phyloP scores from a whole-genome alignment of 2,888 invertebrate species.

The Polydrusus pterygomalis region DNA sequence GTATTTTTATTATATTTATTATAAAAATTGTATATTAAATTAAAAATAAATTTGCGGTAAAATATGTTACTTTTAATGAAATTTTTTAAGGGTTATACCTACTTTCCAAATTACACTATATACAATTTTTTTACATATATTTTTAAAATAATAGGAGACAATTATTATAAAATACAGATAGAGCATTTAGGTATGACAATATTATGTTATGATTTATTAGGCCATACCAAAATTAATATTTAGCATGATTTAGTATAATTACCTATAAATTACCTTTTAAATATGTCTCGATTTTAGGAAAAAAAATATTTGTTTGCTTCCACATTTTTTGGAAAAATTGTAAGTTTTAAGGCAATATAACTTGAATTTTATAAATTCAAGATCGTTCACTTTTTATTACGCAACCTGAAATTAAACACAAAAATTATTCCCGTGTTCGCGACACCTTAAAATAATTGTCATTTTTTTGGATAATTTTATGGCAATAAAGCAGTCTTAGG shows the following conservation, averaged over 20 bases:
- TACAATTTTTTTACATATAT: constrained; percentile 25
- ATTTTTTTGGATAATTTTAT: background rate
- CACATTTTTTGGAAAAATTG: background rate
- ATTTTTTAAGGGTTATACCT: constrained; percentile 12
- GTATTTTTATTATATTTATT: constrained; percentile 64
- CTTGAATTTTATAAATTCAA: too few relatives aligned
- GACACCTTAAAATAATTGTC: background rate
- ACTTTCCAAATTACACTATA: constrained; percentile 6
- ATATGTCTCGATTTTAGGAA: constrained; percentile 48
- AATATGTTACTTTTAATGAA: constrained; percentile 32
- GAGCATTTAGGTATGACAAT: constrained; percentile 43
- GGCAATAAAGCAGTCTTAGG: too few relatives aligned
- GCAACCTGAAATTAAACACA: too few relatives aligned
- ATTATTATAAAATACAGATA: constrained; percentile 36
- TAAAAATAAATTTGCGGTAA: constrained; percentile 44
- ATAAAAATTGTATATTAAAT: constrained; percentile 48
- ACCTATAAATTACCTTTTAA: constrained; percentile 10
- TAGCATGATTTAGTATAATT: constrained; percentile 36
- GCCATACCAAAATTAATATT: constrained; percentile 46
- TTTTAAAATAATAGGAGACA: constrained; percentile 36
- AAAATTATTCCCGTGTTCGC: too few relatives aligned
- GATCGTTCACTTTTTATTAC: too few relatives aligned
- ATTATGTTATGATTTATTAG: constrained; percentile 45
- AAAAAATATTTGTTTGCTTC: too few relatives aligned
- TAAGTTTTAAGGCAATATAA: background rate